Evolutionary conservation across 1,140 invertebrate species (phyloP).

Genomic region (Lethocerus indicus): DNA sequence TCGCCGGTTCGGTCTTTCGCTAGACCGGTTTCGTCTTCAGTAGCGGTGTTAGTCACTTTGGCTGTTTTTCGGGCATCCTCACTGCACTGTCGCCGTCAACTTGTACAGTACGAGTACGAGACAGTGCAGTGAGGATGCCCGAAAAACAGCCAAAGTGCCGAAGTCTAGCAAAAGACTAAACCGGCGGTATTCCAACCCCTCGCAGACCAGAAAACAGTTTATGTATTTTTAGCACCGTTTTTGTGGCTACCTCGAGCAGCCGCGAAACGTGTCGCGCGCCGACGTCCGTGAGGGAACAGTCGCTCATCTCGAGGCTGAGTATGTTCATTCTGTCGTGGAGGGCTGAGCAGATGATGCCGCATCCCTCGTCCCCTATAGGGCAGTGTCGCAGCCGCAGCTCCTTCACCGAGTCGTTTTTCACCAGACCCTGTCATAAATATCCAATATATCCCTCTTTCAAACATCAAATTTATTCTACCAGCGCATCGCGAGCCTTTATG

Average conservation of each 20-base stretch:
- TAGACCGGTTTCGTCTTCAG: too few species aligned
- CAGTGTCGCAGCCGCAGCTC: conserved; percentile 40
- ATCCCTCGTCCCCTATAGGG: conserved; percentile 41
- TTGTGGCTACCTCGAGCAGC: conserved; percentile 26
- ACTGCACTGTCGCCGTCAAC: not conserved
- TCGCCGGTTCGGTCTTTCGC: too few species aligned
- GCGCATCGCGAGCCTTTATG: too few species aligned
- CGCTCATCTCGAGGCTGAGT: conserved; percentile 38
- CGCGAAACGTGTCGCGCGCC: conserved; percentile 34
- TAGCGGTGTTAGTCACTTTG: too few species aligned
- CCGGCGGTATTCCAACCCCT: not conserved
- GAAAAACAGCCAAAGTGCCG: too few species aligned
- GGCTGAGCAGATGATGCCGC: conserved; percentile 36
- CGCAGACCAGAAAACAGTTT: not conserved
- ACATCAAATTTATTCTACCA: too few species aligned
- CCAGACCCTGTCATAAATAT: too few species aligned
- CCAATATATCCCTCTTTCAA: too few species aligned
- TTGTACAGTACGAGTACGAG: not conserved
- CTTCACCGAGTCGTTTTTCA: conserved; percentile 37
- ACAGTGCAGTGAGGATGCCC: not conserved
- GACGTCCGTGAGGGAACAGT: conserved; percentile 34
- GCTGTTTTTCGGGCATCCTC: too few species aligned
- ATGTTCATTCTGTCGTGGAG: conserved; percentile 37
- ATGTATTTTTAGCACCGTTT: not conserved
- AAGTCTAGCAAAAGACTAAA: too few species aligned